Evolutionary conservation across 2,888 invertebrate genomes (phyloP), one percentile per base, ranked within the genome.

Genomic region (Synergus gifuensis): DNA sequence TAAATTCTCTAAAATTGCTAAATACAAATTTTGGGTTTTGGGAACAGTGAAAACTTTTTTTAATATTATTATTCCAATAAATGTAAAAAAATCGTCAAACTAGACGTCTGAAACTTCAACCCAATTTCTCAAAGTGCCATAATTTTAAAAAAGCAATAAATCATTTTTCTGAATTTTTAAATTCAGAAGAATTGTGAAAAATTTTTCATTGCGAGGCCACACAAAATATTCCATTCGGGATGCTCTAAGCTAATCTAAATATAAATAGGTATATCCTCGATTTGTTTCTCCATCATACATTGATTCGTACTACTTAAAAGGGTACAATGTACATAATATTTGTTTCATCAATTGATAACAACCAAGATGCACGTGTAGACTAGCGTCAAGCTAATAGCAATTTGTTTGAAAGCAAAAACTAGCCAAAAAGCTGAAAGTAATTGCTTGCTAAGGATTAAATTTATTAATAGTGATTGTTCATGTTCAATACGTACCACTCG

Each of bases 401-500:
- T 54, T 28, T 49, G 16, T 67, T 81, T n/a, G 63, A 78, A 84
- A 83, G 84, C 84, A 81, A 82, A 87, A 85, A 88, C 86, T 86
- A 89, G 89, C 89, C 82, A 90, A 89, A 69, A 91, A 90, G 90
- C 89, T 79, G 80, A 84, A 87, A 88, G 83, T 84, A 85, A 83
- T 84, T 82, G 85, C 80, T 79, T 77, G 85, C 88, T 88, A 90
- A 85, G 79, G 80, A 80, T 83, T 36, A 36, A 36, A 36, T 36
- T 84, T 36, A 28, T 3, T 49, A 36, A 80, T 83, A 81, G 83
- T 82, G 78, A 82, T 79, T 82, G 78, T 83, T 83, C 83, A 84
- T 77, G 67, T 83, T 82, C 81, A 80, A 91, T 92, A 92, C 92
- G 86, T 92, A 92, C 92, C 92, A 92, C 92, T 92, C 92, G 91